Evolutionary conservation across 1,140 invertebrate species (phyloP).

Genomic region (Calephelis virginiensis): DNA sequence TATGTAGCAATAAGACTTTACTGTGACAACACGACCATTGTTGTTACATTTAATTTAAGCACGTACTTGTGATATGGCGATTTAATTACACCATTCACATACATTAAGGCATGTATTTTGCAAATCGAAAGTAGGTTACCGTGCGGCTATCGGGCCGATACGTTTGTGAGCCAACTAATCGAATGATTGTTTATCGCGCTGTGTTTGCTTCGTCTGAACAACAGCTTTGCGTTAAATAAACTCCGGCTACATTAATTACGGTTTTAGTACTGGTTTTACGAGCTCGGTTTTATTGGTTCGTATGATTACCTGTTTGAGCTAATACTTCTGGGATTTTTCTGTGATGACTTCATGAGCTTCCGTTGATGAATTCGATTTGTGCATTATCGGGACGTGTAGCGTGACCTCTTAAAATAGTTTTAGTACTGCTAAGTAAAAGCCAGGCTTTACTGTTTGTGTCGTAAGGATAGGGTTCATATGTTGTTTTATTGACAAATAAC

Average conservation of each 20-base stretch:
- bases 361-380: constrained; percentile 19
- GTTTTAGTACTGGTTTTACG: constrained; percentile 66
- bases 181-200: constrained; percentile 53
- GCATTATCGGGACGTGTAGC: background rate
- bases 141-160: constrained; percentile 27
- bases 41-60: constrained; percentile 2
- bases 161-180: constrained; percentile 50
- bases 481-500: too few species aligned
- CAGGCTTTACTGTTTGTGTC: too few species aligned
- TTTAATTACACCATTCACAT: constrained; percentile 10
- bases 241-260: constrained; percentile 66
- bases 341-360: constrained; percentile 53
- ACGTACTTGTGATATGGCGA: constrained; percentile 7
- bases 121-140: constrained; percentile 21
- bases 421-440: too few species aligned
- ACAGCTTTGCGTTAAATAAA: constrained; percentile 59
- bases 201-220: constrained; percentile 44
- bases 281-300: constrained; percentile 54
- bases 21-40: background rate
- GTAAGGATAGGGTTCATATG: too few species aligned
- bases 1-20: too few species aligned
- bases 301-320: constrained; percentile 63
- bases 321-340: constrained; percentile 44
- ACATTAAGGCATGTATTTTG: constrained; percentile 5
- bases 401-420: too few species aligned